These are phyloP conservation scores for Amazona finschi DNA, from an alignment of 2,797 vertebrate species.

Conservation along the genomic window DNA sequence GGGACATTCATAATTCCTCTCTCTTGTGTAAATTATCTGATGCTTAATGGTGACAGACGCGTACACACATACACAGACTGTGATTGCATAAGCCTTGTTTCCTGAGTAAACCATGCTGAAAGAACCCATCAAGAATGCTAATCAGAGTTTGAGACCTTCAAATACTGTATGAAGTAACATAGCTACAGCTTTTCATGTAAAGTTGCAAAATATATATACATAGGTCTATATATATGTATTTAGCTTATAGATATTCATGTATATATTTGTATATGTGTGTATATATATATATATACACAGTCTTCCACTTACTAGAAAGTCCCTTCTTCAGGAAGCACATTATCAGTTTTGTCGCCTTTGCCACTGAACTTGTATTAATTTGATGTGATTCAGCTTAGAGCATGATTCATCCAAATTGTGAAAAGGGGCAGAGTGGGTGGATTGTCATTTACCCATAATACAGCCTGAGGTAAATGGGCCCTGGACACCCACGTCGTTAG, in stretches of 20 bases:
- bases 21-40: conserved; percentile 63
- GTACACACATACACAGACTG: conserved; percentile 63
- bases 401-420: neutral
- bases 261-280: neutral
- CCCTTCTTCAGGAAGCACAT: neutral
- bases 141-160: conserved; percentile 32
- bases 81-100: conserved; percentile 64
- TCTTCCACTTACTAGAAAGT: neutral
- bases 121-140: conserved; percentile 59
- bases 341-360: neutral
- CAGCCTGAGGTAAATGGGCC: neutral
- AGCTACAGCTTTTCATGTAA: neutral
- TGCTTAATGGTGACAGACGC: conserved; percentile 64
- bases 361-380: neutral
- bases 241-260: neutral
- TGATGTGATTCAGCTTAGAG: neutral
- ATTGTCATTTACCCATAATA: neutral
- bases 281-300: neutral
- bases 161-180: neutral
- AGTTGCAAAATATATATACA: neutral
- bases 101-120: conserved; percentile 56
- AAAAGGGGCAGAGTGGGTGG: neutral
- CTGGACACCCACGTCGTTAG: neutral
- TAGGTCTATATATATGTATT: neutral
- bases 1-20: conserved; percentile 49